These are phyloP conservation scores for Leptodactylus fuscus DNA, from an alignment of 2,113 vertebrate species.

Conservation along the genomic window DNA sequence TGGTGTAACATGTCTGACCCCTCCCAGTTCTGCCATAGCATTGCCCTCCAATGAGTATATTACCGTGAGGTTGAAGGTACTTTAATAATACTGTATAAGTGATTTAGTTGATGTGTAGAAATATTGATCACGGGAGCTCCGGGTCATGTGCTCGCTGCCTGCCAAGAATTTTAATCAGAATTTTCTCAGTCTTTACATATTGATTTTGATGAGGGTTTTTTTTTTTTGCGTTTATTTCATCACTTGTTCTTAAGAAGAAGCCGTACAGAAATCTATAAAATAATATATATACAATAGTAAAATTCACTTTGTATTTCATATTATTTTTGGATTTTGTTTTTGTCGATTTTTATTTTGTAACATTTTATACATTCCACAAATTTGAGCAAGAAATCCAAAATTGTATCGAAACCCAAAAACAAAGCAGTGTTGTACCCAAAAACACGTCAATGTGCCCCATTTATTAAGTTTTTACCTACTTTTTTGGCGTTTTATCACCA, in stretches of 20 bases:
- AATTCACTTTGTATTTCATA: no score
- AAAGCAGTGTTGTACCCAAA: no score
- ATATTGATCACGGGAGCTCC: slow-evolving; percentile 55
- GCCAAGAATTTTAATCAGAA: slow-evolving; percentile 58
- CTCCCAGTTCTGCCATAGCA: slow-evolving; percentile 27
- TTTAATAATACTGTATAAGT: slow-evolving; percentile 61
- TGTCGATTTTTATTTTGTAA: no score
- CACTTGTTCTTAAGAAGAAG: background rate
- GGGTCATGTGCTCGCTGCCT: slow-evolving; percentile 42
- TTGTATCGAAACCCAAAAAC: no score
- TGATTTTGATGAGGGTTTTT: slow-evolving; percentile 30
- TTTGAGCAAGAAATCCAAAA: no score
- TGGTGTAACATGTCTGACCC: slow-evolving; percentile 47
- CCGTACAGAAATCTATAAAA: no score
- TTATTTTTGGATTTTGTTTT: no score
- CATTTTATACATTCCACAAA: no score
- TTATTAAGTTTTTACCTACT: no score
- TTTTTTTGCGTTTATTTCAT: background rate
- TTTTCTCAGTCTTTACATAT: slow-evolving; percentile 50
- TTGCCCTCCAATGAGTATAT: slow-evolving; percentile 56
- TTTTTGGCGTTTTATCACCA: no score
- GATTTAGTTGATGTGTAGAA: slow-evolving; percentile 59
- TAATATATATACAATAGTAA: no score
- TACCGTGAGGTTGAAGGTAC: slow-evolving; percentile 52
- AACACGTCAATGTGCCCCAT: no score